phyloP scores from a whole-genome alignment of 2,888 invertebrate genomes.

The Drepanosiphum platanoidis region DNA sequence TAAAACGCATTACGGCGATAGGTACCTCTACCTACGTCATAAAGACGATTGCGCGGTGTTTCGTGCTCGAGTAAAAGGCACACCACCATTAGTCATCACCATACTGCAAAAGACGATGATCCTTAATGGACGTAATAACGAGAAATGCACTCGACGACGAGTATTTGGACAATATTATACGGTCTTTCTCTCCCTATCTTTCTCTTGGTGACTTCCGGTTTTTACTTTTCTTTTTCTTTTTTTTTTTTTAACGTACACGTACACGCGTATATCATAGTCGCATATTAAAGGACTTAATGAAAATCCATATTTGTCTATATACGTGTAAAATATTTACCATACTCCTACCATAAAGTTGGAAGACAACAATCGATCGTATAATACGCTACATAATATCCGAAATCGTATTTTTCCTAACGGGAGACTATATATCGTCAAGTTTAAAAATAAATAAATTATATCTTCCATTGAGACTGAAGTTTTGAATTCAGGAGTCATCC shows the following conservation, averaged over 20 bases:
- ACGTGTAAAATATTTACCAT: no score
- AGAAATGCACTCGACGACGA: conserved; percentile 21
- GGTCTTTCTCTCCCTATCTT: neutral
- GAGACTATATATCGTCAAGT: no score
- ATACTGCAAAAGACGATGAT: conserved; percentile 7
- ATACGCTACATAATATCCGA: no score
- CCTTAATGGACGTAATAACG: conserved; percentile 38
- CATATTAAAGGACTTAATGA: neutral
- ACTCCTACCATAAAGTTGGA: no score
- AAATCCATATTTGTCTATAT: neutral
- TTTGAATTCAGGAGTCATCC: no score
- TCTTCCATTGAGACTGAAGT: no score
- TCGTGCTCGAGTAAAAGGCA: conserved; percentile 11
- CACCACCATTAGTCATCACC: conserved; percentile 43
- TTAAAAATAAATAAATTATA: no score
- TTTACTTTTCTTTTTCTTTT: neutral
- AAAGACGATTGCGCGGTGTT: conserved; percentile 35
- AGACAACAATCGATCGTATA: no score
- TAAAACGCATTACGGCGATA: conserved; percentile 40
- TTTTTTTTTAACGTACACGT: neutral
- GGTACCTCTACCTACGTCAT: no score
- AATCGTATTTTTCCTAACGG: no score
- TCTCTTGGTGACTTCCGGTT: neutral
- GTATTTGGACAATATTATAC: conserved; percentile 2
- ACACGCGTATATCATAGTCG: neutral